phyloP scores from a whole-genome alignment of 2,797 vertebrate species.

The Myotis daubentonii region DNA sequence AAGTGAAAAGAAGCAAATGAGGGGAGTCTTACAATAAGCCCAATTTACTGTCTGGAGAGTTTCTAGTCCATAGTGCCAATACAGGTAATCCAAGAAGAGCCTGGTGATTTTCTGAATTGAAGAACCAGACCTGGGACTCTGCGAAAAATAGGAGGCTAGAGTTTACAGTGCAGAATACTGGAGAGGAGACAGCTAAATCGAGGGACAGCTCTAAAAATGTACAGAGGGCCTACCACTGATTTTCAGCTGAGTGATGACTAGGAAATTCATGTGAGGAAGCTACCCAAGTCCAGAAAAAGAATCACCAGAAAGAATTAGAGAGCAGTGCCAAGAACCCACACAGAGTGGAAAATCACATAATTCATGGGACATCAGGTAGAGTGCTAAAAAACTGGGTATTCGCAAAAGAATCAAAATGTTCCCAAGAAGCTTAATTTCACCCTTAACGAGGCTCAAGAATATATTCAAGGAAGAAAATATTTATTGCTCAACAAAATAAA shows the following conservation, averaged over 20 bases:
- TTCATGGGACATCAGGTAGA: not conserved
- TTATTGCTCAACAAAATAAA: not conserved
- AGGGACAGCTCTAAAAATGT: not conserved
- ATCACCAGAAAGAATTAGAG: no score
- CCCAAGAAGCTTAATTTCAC: not conserved
- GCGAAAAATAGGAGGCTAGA: not conserved
- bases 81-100: not conserved
- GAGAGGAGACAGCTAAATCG: fast-evolving
- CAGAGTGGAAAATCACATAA: no score
- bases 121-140: not conserved
- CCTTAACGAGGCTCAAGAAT: not conserved
- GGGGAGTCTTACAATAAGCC: slow-evolving; percentile 25
- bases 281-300: not conserved
- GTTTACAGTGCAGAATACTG: not conserved
- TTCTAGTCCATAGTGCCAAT: not conserved
- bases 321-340: no score
- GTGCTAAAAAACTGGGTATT: not conserved
- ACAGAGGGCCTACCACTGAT: no score
- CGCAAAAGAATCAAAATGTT: not conserved
- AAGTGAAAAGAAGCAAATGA: slow-evolving; percentile 41
- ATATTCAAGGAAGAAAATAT: not conserved
- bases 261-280: not conserved
- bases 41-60: not conserved
- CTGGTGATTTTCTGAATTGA: not conserved
- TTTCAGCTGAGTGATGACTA: not conserved